Conservation (phyloP, 2,888 invertebrate species). For the Mactromeris polynyma region DNA sequence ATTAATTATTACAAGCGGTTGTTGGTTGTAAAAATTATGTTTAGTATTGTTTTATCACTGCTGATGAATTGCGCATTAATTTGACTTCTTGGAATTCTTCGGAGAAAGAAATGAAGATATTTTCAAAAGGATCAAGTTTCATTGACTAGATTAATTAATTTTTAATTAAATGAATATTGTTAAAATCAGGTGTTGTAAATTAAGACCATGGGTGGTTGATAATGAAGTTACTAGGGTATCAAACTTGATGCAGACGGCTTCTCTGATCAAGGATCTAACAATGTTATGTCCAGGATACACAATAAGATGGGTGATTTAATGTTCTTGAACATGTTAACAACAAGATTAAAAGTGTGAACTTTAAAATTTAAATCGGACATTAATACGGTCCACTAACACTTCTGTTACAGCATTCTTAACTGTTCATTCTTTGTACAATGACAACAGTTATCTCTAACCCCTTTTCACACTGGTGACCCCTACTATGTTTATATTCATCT, state of each 20-base stretch:
- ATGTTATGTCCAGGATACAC: not conserved
- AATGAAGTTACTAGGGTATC: not conserved
- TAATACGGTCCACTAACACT: not conserved
- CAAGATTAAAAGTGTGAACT: not conserved
- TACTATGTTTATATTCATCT: constrained; percentile 26
- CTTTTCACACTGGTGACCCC: constrained; percentile 24
- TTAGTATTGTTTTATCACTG: too few relatives aligned
- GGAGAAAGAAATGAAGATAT: too few relatives aligned
- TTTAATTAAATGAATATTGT: too few relatives aligned
- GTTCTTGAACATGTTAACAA: not conserved
- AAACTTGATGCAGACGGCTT: not conserved
- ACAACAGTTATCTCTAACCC: not conserved
- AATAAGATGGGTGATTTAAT: not conserved
- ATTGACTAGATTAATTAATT: too few relatives aligned
- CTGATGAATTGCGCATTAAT: too few relatives aligned
- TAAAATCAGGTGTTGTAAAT: too few relatives aligned
- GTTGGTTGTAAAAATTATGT: too few relatives aligned
- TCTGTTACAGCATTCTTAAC: not conserved
- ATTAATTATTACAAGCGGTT: too few relatives aligned
- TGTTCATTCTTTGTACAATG: constrained; percentile 5
- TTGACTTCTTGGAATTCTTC: too few relatives aligned
- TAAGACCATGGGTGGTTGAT: too few relatives aligned
- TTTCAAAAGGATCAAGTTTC: too few relatives aligned
- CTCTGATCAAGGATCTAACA: not conserved
- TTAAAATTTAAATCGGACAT: not conserved